A percentile compares a stretch with the other conserved stretches of the same genome.
Evolutionary conservation across 2,113 vertebrate genomes (phyloP).

Genomic region (Onychostruthus taczanowskii): DNA sequence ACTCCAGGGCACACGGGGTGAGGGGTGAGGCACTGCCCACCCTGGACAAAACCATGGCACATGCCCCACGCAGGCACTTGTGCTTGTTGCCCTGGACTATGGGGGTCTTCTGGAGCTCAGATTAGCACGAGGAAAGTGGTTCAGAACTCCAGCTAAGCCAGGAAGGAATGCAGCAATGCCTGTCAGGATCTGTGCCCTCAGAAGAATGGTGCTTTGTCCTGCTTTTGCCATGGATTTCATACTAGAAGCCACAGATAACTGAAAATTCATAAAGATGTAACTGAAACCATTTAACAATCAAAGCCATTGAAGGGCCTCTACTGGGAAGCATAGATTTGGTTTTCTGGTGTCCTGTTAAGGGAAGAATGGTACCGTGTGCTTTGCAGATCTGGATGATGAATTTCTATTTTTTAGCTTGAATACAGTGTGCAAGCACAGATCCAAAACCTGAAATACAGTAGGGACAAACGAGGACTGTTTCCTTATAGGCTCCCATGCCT

Average conservation of each 20-base stretch:
- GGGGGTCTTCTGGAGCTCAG: background rate
- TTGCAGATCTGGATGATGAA: background rate
- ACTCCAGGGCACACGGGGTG: background rate
- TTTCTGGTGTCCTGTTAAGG: background rate
- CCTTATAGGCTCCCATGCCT: background rate
- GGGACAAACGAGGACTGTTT: background rate
- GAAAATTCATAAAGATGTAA: background rate
- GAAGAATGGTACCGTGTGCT: background rate
- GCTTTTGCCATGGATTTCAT: background rate
- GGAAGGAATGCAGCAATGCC: background rate
- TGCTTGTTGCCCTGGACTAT: background rate
- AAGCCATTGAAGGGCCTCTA: background rate
- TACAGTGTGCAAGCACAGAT: background rate
- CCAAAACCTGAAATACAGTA: background rate
- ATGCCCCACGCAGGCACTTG: background rate
- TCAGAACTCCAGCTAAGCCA: background rate
- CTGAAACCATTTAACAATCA: background rate
- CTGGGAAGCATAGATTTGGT: background rate
- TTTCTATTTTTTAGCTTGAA: background rate
- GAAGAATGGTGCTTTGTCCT: background rate
- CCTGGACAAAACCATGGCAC: rapidly evolving
- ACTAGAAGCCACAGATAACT: background rate
- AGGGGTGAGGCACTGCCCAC: background rate
- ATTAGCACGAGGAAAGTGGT: background rate
- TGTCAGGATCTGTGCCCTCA: background rate